A percentile compares a stretch with the other conserved stretches of the same genome.
phyloP scores from a whole-genome alignment of 53 echinoderm and acorn worm genomes.

The Pentamera pediparva region DNA sequence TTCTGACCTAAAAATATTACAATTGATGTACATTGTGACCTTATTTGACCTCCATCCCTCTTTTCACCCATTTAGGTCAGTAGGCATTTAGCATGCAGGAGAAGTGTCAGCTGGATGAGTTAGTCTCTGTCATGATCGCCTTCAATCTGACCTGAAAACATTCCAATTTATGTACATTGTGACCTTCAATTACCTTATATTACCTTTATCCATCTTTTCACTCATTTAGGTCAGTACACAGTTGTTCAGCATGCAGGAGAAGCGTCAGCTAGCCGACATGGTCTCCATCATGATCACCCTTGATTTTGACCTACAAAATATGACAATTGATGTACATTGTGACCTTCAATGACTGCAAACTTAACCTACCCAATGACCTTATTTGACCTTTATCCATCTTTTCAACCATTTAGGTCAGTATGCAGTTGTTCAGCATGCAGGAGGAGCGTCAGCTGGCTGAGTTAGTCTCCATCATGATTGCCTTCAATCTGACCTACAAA shows the following conservation, averaged over 20 bases:
- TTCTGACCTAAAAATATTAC: no score
- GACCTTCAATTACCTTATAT: no score
- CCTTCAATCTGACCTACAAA: slow-evolving; percentile 93
- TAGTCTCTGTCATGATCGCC: slow-evolving; percentile 84
- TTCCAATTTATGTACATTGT: no score
- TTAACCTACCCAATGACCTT: no score
- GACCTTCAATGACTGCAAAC: no score
- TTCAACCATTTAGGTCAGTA: slow-evolving; percentile 71
- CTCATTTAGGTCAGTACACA: slow-evolving; percentile 84
- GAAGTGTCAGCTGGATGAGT: slow-evolving; percentile 71
- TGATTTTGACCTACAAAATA: no score
- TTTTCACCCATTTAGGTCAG: no score
- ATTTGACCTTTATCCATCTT: no score
- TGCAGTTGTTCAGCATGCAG: slow-evolving; percentile 76
- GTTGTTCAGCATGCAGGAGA: slow-evolving; percentile 82
- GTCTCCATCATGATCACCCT: slow-evolving; percentile 88
- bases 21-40: no score
- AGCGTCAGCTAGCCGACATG: slow-evolving; percentile 71
- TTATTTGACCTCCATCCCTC: no score
- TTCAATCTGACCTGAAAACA: slow-evolving; percentile 97
- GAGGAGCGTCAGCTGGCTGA: slow-evolving; percentile 83
- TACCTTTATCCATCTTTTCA: no score
- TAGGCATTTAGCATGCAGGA: slow-evolving; percentile 85
- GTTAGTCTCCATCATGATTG: slow-evolving; percentile 81
- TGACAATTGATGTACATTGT: no score